Base-by-base conservation (phyloP, 2,888 invertebrate genomes). In the Drosophila kuntzei region DNA sequence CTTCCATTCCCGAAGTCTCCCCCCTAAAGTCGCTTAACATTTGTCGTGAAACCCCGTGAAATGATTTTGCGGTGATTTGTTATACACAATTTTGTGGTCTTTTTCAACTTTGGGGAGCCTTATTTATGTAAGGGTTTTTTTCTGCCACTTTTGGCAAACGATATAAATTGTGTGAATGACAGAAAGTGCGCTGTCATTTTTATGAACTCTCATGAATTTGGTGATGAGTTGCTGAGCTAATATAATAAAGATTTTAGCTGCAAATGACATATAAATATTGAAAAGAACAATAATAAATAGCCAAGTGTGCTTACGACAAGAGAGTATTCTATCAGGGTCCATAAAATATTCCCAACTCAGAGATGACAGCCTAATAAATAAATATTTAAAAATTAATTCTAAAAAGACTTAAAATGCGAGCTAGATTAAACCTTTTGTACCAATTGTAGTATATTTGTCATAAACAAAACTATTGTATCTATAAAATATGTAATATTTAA, bases 41-140 rank as follows among this genome's bases (percentile, higher is more conserved):
- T 73, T 63, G 74, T 61, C 29, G 39, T 44, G 34, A 49, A 57
- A 44, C 36, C 27, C 62, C 66, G 50, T 66, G 41, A 66, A 76
- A 60, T 67, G 47, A 77, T 72, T 76, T 76, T 76, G 47, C 41
- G 57, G 63, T 71, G 66, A 76, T 76, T 76, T 75, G 71, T 63
- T 76, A 39, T 51, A 53, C 47, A 63, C 39, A 60, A 60, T 54
- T 69, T 60, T 61, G 11, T 27, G 57, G 55, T 47, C 41, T 29
- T 57, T 43, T 70, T 55, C 12, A 32, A 60, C 20, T 37, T 14
- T 20, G 18, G 29, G 25, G 29, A 39, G 7, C 11, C 11, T 46
- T 41, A 41, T 69, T 75, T 54, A 37, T 53, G 14, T 60, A n/a
- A 12, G 20, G n/a, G n/a, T 39, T 53, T 57, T 29, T n/a, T 20